These are phyloP conservation scores for Apis laboriosa DNA, from an alignment of 1,140 invertebrate species.

Conservation along the genomic window DNA sequence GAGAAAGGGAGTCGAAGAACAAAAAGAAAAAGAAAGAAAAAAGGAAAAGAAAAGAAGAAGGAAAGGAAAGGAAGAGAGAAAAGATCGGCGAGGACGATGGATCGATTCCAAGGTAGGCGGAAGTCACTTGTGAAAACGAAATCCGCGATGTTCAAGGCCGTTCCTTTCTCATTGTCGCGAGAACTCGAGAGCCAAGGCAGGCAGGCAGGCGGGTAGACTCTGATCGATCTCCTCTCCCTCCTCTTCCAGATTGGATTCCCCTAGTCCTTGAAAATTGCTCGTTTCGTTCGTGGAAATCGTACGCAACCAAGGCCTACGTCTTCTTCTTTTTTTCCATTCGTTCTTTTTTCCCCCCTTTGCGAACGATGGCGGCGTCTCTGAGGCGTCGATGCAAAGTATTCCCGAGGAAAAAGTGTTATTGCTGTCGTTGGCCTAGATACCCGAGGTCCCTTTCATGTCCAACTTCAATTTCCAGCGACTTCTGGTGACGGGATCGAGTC, in stretches of 20 bases:
- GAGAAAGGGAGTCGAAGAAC: not conserved
- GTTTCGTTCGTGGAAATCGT: conserved; percentile 58
- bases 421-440: conserved; percentile 27
- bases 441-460: conserved; percentile 15
- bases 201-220: not conserved
- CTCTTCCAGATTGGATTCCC: conserved; percentile 35
- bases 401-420: conserved; percentile 52
- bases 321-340: conserved; percentile 6
- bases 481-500: not conserved
- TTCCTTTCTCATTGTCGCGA: conserved; percentile 17
- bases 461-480: conserved; percentile 38
- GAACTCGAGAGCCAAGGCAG: conserved; percentile 36
- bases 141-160: conserved; percentile 43
- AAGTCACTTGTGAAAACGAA: conserved; percentile 43
- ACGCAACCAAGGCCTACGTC: conserved; percentile 28
- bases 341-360: conserved; percentile 7
- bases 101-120: conserved; percentile 56
- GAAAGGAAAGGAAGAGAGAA: not conserved
- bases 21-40: not conserved
- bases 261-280: conserved; percentile 42
- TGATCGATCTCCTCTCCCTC: conserved; percentile 10
- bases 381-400: conserved; percentile 47
- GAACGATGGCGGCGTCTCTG: too few relatives aligned
- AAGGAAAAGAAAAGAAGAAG: not conserved
- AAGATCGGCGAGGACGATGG: conserved; percentile 20